Base-by-base conservation (phyloP, 2,113 vertebrate genomes). In the Nothoprocta pentlandii region DNA sequence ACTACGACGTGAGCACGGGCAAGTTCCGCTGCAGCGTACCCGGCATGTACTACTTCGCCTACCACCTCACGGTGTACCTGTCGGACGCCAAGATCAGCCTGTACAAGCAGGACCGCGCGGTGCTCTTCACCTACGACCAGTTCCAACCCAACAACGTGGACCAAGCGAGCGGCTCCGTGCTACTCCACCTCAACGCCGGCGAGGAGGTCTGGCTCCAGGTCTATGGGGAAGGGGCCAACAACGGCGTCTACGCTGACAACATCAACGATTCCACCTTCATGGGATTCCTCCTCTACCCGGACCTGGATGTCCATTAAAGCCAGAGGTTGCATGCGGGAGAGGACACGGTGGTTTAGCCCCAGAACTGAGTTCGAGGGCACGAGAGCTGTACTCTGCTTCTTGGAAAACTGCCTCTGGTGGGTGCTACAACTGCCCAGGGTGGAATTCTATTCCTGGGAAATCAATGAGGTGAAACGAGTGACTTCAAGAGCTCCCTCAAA, bases 121-220 rank as follows among this genome's bases (percentile, higher is more conserved):
- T 98, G 41, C 95, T 98, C 78, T 98, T 99, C 92, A 98, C 98
- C 82, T 98, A 97, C 0, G 98, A 98, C 79, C 98, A 98, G 96
- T 99, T 97, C 93, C 98, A 98, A 96, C 93, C 69, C 2, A 97
- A 97, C 59, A 97, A 98, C 1, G 94, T 98, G 2, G 98, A 98
- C 92, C 98, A 98, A 90, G 98, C 98, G 0, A 98, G 98, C 0
- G 98, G 98, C 61, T 98, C 98, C 0, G 92, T 98, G 61, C 87
- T 98, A 73, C 93, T 98, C 67, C 97, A 98, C 47, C 95, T 99
- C 90, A 96, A 78, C 16, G 39, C 80, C 0, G 98, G 98, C 2
- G 98, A 99, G 1, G 97, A 98, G 87, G 98, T 99, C 26, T 99
- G 98, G 98, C 97, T 99, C 28, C 98, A 99, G 91, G 97, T 98